Evolutionary conservation across 2,797 vertebrate genomes (phyloP), one percentile per base, ranked within the genome.

Genomic region (Spondyliosoma cantharus): DNA sequence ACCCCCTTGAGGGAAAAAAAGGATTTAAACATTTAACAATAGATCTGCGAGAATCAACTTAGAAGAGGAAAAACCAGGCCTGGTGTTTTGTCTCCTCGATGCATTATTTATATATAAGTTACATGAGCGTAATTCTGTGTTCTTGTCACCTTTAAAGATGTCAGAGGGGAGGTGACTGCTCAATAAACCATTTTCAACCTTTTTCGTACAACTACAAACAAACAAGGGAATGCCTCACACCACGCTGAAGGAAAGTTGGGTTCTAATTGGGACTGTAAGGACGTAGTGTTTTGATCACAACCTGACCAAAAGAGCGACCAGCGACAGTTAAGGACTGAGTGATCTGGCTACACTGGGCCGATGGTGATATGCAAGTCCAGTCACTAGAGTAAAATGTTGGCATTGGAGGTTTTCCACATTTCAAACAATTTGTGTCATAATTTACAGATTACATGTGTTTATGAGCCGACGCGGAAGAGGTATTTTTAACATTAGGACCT

Each of bases 1-100:
- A 2, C 1, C 20, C 20, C 58, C 46, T 12, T 15, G 50, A 71
- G 72, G 60, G n/a, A n/a, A n/a, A 64, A 59, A 71, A 56, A 3
- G n/a, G 69, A 80, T 83, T 86, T 72, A 80, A 87, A 85, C 81
- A 86, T 84, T 86, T 70, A 80, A 80, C 49, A 81, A 71, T 16
- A 80, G 72, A 79, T 80, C 81, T 15, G 29, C 16, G 6, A 74
- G 58, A 82, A 74, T 72, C 37, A 22, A 42, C 64, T 72, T 69
- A 37, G 78, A 67, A 75, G 15, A 71, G 16, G 7, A 59, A 27
- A 27, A 82, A 46, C 16, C 32, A 13, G 25, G 12, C 7, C 24
- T 19, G 8, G 53, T 82, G 52, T 56, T 81, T 82, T 46, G 53
- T 69, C 56, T 59, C 25, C 56, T 54, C 15, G 2, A 49, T 74